Conservation (phyloP, 2,888 invertebrate species). For the Melinaea marsaeus region DNA sequence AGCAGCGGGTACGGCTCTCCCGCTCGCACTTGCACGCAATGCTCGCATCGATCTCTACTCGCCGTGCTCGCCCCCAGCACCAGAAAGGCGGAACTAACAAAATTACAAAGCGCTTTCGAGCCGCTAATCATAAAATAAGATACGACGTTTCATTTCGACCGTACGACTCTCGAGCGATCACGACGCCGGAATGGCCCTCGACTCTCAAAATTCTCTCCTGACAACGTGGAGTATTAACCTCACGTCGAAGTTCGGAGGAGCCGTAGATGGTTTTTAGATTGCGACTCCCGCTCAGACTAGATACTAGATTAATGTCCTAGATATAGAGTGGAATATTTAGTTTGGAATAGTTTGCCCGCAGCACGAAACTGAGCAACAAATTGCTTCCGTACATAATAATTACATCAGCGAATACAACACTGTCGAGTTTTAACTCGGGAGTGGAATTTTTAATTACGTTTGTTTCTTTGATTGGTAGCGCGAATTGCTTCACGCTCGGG, state of each 20-base stretch:
- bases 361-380: slow-evolving; percentile 21
- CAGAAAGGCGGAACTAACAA: slow-evolving; percentile 79
- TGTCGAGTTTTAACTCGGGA: slow-evolving; percentile 26
- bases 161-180: slow-evolving; percentile 76
- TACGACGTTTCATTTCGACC: slow-evolving; percentile 79
- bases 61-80: slow-evolving; percentile 76
- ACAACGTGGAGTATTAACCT: slow-evolving; percentile 67
- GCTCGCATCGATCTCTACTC: slow-evolving; percentile 77
- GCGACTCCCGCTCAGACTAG: slow-evolving; percentile 13
- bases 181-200: slow-evolving; percentile 76
- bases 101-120: slow-evolving; percentile 79
- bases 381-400: slow-evolving; percentile 27
- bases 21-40: slow-evolving; percentile 67
- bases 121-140: slow-evolving; percentile 79
- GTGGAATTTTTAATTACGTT: slow-evolving; percentile 47
- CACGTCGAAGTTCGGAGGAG: slow-evolving; percentile 59
- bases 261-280: slow-evolving; percentile 56
- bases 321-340: slow-evolving; percentile 14
- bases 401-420: slow-evolving; percentile 26
- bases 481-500: slow-evolving; percentile 43
- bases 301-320: slow-evolving; percentile 19
- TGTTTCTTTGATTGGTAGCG: slow-evolving; percentile 44
- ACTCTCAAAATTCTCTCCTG: slow-evolving; percentile 75
- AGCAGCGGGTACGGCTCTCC: slow-evolving; percentile 53
- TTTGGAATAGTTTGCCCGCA: slow-evolving; percentile 18